These are phyloP conservation scores for Globodera rostochiensis DNA, from an alignment of 1,140 invertebrate species.

Conservation along the genomic window DNA sequence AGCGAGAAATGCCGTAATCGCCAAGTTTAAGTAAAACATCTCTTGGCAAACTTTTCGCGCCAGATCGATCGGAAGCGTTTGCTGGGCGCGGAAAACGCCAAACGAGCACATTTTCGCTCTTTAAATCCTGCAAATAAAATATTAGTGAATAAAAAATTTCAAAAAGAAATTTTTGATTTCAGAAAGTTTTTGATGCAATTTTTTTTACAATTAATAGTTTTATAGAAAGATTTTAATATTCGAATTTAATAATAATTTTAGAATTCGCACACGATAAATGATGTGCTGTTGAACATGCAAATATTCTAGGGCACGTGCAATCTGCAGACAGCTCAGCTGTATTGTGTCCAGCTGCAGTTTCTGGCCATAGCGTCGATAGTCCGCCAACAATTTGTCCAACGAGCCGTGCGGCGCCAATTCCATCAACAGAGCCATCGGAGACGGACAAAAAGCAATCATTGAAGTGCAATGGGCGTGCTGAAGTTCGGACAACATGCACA, in stretches of 20 bases:
- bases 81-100: conserved; percentile 67
- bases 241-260: neutral
- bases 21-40: conserved; percentile 79
- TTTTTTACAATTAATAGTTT: neutral
- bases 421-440: conserved; percentile 85
- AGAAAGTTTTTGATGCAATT: neutral
- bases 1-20: conserved; percentile 63
- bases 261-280: conserved; percentile 74
- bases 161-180: neutral
- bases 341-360: conserved; percentile 79
- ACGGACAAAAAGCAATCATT: conserved; percentile 81
- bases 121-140: conserved; percentile 75
- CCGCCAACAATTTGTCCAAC: conserved; percentile 78
- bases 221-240: neutral
- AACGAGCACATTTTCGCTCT: conserved; percentile 96
- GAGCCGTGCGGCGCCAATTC: conserved; percentile 88
- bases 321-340: conserved; percentile 82
- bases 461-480: conserved; percentile 86
- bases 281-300: conserved; percentile 84
- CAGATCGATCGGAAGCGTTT: conserved; percentile 2
- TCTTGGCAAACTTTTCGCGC: conserved; percentile 41
- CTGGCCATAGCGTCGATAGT: conserved; percentile 81
- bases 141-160: neutral
- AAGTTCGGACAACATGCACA: conserved; percentile 82
- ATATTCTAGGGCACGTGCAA: conserved; percentile 91